Evolutionary conservation across 2,113 vertebrate genomes (phyloP).

Genomic region (Cromileptes altivelis): DNA sequence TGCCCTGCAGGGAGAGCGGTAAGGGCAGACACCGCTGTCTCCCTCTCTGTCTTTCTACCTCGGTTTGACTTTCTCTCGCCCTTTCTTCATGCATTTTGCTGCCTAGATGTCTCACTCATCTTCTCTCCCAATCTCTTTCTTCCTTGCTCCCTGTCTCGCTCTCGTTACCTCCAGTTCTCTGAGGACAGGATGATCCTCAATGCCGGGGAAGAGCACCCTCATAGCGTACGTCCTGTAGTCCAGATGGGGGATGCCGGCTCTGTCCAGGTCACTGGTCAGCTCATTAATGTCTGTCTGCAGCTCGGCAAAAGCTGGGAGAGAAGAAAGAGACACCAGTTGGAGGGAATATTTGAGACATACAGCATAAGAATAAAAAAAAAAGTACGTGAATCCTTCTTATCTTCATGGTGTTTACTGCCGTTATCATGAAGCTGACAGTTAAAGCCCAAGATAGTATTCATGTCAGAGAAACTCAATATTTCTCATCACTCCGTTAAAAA

Average conservation of each 20-base stretch:
- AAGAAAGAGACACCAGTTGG: conserved; percentile 27
- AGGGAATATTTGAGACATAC: conserved; percentile 40
- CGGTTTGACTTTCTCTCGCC: conserved; percentile 25
- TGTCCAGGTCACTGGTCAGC: conserved; percentile 97
- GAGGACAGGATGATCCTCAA: conserved; percentile 97
- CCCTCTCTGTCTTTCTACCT: conserved; percentile 13
- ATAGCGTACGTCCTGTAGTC: conserved; percentile 98
- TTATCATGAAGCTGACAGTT: conserved; percentile 63
- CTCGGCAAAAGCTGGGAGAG: conserved; percentile 92
- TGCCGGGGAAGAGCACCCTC: conserved; percentile 98
- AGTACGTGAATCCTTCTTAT: conserved; percentile 55
- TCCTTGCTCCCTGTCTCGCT: neutral
- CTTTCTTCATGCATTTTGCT: conserved; percentile 23
- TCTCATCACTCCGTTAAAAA: conserved; percentile 51
- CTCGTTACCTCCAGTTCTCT: conserved; percentile 93
- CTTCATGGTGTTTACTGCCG: conserved; percentile 58
- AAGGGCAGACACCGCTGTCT: conserved; percentile 16
- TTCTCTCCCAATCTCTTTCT: neutral
- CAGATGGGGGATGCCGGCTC: conserved; percentile 95
- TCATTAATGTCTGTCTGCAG: conserved; percentile 99
- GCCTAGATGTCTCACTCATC: neutral
- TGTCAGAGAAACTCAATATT: conserved; percentile 69
- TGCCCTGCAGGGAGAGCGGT: conserved; percentile 40
- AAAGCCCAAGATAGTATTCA: conserved; percentile 64
- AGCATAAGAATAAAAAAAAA: conserved; percentile 44